Percentiles rank a stretch among this genome's conserved stretches.
These are phyloP conservation scores for Perca schrenkii DNA, from an alignment of 2,113 vertebrate species.

Conservation along the genomic window DNA sequence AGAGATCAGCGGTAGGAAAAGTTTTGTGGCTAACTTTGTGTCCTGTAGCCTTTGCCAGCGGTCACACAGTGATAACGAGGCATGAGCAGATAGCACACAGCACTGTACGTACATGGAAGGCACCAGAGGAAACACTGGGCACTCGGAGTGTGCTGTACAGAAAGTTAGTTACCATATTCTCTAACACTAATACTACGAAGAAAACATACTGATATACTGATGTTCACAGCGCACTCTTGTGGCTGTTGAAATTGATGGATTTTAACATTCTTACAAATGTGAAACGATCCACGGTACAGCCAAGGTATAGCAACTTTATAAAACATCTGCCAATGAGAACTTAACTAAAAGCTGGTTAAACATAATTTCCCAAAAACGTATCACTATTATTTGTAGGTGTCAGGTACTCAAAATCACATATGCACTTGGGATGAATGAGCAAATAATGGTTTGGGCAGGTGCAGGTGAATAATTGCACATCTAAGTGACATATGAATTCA, in stretches of 20 bases:
- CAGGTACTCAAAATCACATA: not conserved
- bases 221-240: conserved; percentile 29
- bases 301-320: no score
- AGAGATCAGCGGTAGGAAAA: conserved; percentile 21
- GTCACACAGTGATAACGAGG: conserved; percentile 63
- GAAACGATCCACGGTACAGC: not conserved
- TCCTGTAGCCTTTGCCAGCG: conserved; percentile 66
- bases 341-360: not conserved
- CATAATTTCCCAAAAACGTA: not conserved
- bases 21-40: conserved; percentile 61
- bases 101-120: conserved; percentile 27
- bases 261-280: not conserved
- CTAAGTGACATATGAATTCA: not conserved
- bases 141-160: not conserved
- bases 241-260: not conserved
- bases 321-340: no score
- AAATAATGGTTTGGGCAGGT: not conserved
- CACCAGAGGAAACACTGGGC: conserved; percentile 27
- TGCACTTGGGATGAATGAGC: not conserved
- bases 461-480: not conserved
- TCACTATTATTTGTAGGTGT: not conserved
- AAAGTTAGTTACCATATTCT: conserved; percentile 4
- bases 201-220: not conserved
- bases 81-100: conserved; percentile 46
- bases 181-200: not conserved